Conservation (phyloP, 2,797 vertebrate species). For the Gymnopithys bicolor region DNA sequence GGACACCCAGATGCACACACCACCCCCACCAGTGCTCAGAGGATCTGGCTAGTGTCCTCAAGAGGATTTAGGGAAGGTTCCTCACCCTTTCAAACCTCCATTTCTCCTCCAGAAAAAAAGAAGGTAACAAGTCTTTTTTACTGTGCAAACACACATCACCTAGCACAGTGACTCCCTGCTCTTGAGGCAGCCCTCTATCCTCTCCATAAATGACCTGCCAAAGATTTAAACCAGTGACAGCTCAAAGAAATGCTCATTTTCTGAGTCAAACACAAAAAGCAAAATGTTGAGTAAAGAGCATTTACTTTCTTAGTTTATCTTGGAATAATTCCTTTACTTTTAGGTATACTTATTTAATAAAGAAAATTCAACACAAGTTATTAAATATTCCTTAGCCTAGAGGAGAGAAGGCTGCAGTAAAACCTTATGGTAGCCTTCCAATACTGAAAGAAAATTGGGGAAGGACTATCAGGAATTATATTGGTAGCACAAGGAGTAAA, state of each 20-base stretch:
- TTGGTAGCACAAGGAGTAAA: fast-evolving
- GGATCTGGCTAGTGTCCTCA: neutral
- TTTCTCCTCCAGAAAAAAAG: neutral
- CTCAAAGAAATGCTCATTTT: neutral
- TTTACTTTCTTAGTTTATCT: neutral
- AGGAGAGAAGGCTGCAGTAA: neutral
- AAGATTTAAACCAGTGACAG: neutral
- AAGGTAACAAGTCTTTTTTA: neutral
- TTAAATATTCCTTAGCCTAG: neutral
- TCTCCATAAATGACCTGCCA: neutral
- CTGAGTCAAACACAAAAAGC: neutral
- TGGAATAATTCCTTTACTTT: neutral
- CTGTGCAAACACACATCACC: neutral
- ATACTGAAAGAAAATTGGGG: neutral
- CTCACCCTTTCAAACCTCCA: neutral
- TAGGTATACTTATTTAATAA: neutral
- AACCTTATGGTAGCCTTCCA: neutral
- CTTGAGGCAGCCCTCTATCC: neutral
- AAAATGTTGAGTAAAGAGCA: neutral
- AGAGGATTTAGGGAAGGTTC: neutral
- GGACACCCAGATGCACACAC: neutral
- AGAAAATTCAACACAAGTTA: neutral
- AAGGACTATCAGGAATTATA: fast-evolving
- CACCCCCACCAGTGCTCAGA: neutral
- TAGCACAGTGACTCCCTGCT: fast-evolving